phyloP scores from a whole-genome alignment of 1,140 invertebrate species.

The Drosophila pallidifrons region DNA sequence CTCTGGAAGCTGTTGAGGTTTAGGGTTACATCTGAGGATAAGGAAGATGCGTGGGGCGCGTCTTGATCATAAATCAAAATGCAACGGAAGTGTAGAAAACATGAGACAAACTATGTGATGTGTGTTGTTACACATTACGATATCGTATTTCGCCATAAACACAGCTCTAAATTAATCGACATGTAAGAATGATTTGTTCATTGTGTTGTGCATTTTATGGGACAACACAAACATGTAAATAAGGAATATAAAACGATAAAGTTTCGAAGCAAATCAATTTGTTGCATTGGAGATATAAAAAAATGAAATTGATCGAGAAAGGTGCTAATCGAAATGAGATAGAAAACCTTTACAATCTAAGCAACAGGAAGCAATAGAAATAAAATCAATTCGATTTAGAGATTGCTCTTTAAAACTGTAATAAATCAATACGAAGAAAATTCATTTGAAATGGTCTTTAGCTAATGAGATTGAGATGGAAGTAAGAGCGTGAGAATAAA shows the following conservation, averaged over 20 bases:
- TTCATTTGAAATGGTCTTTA: no score
- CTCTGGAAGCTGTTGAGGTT: background rate
- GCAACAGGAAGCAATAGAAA: no score
- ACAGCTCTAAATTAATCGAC: conserved; percentile 7
- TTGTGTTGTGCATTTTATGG: conserved; percentile 8
- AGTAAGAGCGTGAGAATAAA: no score
- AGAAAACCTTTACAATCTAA: no score
- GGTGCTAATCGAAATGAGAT: no score
- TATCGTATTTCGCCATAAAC: conserved; percentile 35
- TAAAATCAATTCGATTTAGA: no score
- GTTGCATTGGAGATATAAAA: no score
- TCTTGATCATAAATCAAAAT: conserved; percentile 34
- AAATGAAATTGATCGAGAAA: no score
- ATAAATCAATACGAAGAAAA: no score
- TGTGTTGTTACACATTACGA: conserved; percentile 24
- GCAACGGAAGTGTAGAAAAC: conserved; percentile 45
- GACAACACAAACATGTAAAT: background rate
- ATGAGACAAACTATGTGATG: conserved; percentile 22
- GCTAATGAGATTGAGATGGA: no score
- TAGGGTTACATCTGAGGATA: conserved; percentile 16
- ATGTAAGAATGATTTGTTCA: conserved; percentile 2
- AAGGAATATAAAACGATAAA: background rate
- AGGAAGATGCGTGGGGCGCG: conserved; percentile 31
- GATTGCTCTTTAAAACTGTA: no score
- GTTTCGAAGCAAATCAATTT: background rate